Evolutionary conservation across 1,140 invertebrate species (phyloP).

Genomic region (Agrilus planipennis): DNA sequence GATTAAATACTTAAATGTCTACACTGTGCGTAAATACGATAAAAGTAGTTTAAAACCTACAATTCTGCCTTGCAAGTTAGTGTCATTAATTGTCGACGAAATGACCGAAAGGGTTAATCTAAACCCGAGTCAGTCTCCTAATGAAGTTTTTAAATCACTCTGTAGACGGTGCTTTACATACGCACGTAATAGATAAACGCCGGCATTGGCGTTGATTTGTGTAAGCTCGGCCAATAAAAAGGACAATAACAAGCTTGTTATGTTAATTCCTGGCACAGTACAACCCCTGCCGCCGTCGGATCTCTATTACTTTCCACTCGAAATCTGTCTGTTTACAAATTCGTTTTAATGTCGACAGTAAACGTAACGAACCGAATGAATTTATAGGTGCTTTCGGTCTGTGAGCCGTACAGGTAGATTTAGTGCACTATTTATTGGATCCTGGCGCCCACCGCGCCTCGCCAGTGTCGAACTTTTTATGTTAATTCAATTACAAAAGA

Average conservation of each 20-base stretch:
- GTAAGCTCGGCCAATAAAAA: not conserved
- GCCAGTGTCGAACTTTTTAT: not conserved
- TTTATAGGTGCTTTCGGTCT: conserved; percentile 11
- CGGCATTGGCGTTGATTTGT: no score
- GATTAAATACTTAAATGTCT: no score
- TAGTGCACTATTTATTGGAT: conserved; percentile 14
- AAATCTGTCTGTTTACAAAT: conserved; percentile 17
- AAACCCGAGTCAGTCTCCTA: no score
- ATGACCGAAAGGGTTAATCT: no score
- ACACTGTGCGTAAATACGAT: no score
- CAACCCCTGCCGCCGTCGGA: conserved; percentile 1
- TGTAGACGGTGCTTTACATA: no score
- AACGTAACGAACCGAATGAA: conserved; percentile 17
- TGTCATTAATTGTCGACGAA: no score
- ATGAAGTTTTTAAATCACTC: no score
- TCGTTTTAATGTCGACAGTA: conserved; percentile 17
- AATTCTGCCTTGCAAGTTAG: no score
- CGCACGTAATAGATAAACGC: no score
- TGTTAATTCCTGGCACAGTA: not conserved
- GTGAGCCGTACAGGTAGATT: conserved; percentile 7
- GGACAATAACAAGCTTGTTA: not conserved
- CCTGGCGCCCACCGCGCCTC: conserved; percentile 13
- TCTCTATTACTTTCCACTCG: conserved; percentile 12
- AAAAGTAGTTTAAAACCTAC: no score
- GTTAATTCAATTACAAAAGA: conserved; percentile 12